Base-by-base conservation (phyloP, 2,888 invertebrate genomes). In the Elegia similella region DNA sequence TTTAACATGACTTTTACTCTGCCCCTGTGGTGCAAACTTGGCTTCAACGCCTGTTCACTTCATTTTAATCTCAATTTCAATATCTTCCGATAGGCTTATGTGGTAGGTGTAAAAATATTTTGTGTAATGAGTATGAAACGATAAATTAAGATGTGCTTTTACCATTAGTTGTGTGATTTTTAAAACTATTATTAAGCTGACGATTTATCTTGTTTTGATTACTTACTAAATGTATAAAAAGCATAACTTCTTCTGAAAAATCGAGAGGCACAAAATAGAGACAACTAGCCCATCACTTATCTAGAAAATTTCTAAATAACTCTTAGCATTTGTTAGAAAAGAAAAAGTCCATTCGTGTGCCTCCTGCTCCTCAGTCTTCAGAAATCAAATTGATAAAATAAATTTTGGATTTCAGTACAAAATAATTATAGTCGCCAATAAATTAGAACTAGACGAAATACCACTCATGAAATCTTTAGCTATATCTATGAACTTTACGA, bases 391-490 rank as follows among this genome's bases (percentile, higher is more conserved):
- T 2, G 2, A n/a, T 38, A 12, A 38, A 8, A 5, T 12, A 12
- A 5, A 10, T 2, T n/a, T 38, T n/a, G n/a, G 12, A 46, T 46
- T 46, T 46, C 23, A 46, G 46, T 10, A 10, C 6, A 46, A 12
- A 6, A 3, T 23, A 44, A 2, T 50, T 1, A 16, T 10, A 17
- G 12, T 15, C 34, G 7, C 47, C 58, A 17, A 61, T 63, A 13
- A 42, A 56, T 8, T 29, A 15, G n/a, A 47, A 2, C 8, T 63
- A 10, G 48, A 66, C 30, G 69, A 78, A 2, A 59, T 78, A 2
- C 78, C 78, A 0, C 59, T 82, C 8, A 70, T 78, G 1, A 80
- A 72, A 48, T 77, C 84, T 1, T 62, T 83, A 7, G 84, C 80
- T 0, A 73, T 72, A 56, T 62, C 73, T 0, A 65, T 73, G 16